Evolutionary conservation across 2,888 invertebrate genomes (phyloP), one percentile per base, ranked within the genome.

Genomic region (Amphipyra berbera): DNA sequence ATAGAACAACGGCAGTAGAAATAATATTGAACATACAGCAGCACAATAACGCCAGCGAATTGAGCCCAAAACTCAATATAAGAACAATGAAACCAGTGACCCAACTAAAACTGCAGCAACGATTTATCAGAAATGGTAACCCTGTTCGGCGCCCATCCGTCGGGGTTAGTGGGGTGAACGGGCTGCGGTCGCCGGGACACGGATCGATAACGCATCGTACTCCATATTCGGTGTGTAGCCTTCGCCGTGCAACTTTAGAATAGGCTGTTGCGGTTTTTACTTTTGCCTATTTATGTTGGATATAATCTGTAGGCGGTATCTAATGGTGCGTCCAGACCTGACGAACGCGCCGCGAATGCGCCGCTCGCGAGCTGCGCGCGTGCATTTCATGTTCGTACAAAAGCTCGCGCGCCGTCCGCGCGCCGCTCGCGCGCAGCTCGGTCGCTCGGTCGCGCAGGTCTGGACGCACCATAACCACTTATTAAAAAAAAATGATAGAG

Each of bases 81-180:
- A 45, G 48, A 14, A 50, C 14, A 73, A 59, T 33, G 49, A 10
- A 62, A 69, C 66, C 63, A 76, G 69, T 76, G 74, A 76, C 67
- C 64, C 69, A 71, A 62, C 68, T 63, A 50, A 65, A 76, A 59
- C 41, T 74, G 66, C 74, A 70, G 61, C 27, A 59, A 48, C 41
- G 55, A 58, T 73, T 67, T 65, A 70, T 63, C 41, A 52, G 62
- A 53, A 68, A 74, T 73, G 48, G 67, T 60, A 79, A 66, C 68
- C 76, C 79, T 61, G 61, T 49, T 49, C 54, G 88, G 87, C 88
- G 88, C 87, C 88, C 57, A 62, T 60, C 60, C 47, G 87, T 58
- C 89, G 90, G 87, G 90, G 91, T 90, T 88, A 91, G 84, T 90
- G 82, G 90, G 90, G 90, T 90, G 90, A 84, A 83, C 81, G 70